These are phyloP conservation scores for Drosophila insularis DNA, from an alignment of 1,140 invertebrate species.

Conservation along the genomic window DNA sequence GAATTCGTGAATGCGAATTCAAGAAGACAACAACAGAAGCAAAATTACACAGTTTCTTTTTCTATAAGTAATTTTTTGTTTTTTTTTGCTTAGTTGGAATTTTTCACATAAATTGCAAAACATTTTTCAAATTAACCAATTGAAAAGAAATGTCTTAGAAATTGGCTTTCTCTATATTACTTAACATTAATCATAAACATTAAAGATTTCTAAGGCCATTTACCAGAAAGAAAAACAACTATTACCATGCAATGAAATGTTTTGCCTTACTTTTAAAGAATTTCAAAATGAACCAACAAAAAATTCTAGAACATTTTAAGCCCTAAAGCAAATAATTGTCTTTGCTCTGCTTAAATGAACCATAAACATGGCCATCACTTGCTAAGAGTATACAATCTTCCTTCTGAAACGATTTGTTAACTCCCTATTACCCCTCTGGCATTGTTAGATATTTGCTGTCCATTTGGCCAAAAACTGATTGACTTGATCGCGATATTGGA, in stretches of 20 bases:
- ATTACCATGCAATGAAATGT: too few relatives aligned
- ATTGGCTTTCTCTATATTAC: too few relatives aligned
- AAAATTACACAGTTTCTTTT: constrained; percentile 1
- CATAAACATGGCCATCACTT: constrained; percentile 2
- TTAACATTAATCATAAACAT: too few relatives aligned
- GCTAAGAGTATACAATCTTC: constrained; percentile 6
- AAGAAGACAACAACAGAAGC: neutral
- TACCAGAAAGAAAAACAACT: too few relatives aligned
- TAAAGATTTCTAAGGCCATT: too few relatives aligned
- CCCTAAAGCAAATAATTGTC: neutral
- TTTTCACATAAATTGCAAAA: too few relatives aligned
- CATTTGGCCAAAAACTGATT: constrained; percentile 41
- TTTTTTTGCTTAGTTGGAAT: too few relatives aligned
- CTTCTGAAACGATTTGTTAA: constrained; percentile 22
- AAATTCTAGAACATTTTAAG: neutral
- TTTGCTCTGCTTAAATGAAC: neutral
- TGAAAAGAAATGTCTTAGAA: too few relatives aligned
- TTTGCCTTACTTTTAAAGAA: too few relatives aligned
- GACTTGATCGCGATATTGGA: constrained; percentile 57
- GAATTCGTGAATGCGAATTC: neutral
- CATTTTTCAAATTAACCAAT: too few relatives aligned
- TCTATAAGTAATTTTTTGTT: too few relatives aligned
- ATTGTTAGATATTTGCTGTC: constrained; percentile 40
- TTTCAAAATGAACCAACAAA: too few relatives aligned
- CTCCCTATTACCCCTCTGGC: constrained; percentile 11